Evolutionary conservation across 2,113 vertebrate species (phyloP), one percentile per base, ranked within the genome.

Genomic region (Geococcyx californianus): DNA sequence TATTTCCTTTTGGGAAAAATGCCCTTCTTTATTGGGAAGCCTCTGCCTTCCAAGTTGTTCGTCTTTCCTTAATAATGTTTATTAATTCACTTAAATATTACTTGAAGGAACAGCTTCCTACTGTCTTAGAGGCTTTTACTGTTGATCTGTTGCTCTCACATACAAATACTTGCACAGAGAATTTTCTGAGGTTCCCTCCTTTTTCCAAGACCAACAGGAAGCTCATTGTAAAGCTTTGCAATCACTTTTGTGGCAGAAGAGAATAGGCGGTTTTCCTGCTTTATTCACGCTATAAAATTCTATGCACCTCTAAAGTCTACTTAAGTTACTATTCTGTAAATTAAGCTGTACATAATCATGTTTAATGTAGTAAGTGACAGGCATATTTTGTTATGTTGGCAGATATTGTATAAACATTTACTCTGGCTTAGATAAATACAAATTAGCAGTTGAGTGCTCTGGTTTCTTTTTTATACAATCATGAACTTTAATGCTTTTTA

Each of bases 371-470:
- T 97, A 95, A 98, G 84, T 97, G 98, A 94, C 89, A 95, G 93
- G 80, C 93, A 47, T 97, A 80, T 97, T 98, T 92, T 97, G 90
- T 96, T 96, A 90, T 55, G 73, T 91, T 97, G 96, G 93, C 96
- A 97, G 94, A 82, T 95, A 80, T 12, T 94, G 90, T 85, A 92
- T 96, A 97, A 98, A 97, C 93, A 95, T 97, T 97, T 97, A 93
- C 75, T 90, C 96, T 96, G 84, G 54, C 90, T 96, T 95, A 91
- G 92, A 90, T 95, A 97, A 97, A 95, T 94, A 97, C 72, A 96
- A 97, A 95, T 95, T 95, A 87, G 79, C 93, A 90, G 75, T 84
- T 88, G 91, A 96, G 75, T 69, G 75, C 88, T 89, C 86, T 45
- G 54, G 73, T 91, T 95, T 73, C 49, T 80, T 89, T 76, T 89